A percentile compares a stretch with the other conserved stretches of the same genome.
Conservation (phyloP, 2,113 vertebrate species). For the Notarius lentiginosus region DNA sequence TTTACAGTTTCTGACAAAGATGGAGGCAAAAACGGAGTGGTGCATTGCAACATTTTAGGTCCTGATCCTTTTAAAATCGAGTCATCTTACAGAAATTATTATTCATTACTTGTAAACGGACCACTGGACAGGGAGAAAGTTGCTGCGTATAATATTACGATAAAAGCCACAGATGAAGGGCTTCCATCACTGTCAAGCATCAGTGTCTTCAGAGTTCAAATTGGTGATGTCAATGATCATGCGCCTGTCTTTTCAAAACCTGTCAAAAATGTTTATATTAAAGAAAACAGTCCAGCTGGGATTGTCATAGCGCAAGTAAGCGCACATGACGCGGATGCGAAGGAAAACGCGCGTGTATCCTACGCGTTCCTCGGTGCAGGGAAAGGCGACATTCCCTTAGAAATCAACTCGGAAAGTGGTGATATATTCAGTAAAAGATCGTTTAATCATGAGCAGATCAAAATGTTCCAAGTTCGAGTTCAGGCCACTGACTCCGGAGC, state of each 20-base stretch:
- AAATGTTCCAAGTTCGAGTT: conserved; percentile 72
- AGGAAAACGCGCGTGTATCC: conserved; percentile 54
- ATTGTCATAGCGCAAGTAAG: background rate
- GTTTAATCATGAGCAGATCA: conserved; percentile 78
- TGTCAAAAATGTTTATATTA: conserved; percentile 19
- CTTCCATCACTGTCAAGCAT: conserved; percentile 30
- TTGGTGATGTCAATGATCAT: conserved; percentile 52
- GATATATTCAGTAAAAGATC: conserved; percentile 20
- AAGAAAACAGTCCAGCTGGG: conserved; percentile 45
- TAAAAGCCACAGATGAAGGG: conserved; percentile 48
- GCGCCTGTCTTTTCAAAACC: conserved; percentile 31
- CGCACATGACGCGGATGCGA: conserved; percentile 15
- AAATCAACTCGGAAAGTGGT: conserved; percentile 57
- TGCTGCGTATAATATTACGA: conserved; percentile 38
- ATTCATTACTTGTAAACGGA: conserved; percentile 45
- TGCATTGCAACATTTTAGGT: conserved; percentile 30
- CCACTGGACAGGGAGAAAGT: conserved; percentile 41
- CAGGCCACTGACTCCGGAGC: conserved; percentile 76
- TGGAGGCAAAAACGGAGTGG: conserved; percentile 46
- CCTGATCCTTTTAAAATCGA: conserved; percentile 41
- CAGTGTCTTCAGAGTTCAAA: conserved; percentile 31
- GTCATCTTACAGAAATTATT: conserved; percentile 45
- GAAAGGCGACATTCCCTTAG: conserved; percentile 60
- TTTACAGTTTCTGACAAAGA: conserved; percentile 51
- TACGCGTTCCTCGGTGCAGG: conserved; percentile 58